Percentiles rank a stretch among this genome's conserved stretches.
phyloP scores from a whole-genome alignment of 2,113 vertebrate genomes.

The Balaeniceps rex region DNA sequence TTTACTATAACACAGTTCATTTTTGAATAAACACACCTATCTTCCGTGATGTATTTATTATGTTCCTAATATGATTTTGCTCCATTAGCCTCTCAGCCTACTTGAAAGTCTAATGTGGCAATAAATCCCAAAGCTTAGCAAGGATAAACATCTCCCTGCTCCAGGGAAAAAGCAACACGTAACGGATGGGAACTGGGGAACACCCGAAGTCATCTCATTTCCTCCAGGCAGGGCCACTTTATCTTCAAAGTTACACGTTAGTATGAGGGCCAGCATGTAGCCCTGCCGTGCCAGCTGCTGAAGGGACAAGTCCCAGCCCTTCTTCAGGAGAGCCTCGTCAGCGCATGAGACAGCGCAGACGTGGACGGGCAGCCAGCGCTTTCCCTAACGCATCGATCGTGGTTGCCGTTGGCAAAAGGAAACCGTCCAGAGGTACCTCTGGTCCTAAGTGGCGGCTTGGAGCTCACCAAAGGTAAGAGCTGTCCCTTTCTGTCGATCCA shows the following conservation, averaged over 20 bases:
- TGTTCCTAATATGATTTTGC: neutral
- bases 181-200: neutral
- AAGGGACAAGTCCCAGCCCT: neutral
- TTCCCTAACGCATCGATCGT: rapidly evolving
- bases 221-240: neutral
- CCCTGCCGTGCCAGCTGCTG: rapidly evolving
- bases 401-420: rapidly evolving
- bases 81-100: neutral
- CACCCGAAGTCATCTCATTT: neutral
- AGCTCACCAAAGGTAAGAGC: neutral
- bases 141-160: neutral
- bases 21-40: neutral
- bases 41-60: neutral
- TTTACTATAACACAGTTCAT: neutral
- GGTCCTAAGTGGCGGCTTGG: neutral
- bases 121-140: neutral
- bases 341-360: rapidly evolving
- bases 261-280: neutral
- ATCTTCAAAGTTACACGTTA: neutral
- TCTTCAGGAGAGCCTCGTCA: neutral
- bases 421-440: neutral
- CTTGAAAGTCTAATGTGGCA: neutral
- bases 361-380: neutral
- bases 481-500: neutral
- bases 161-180: neutral